Conservation (phyloP, 2,888 invertebrate genomes). For the Dryobota labecula region DNA sequence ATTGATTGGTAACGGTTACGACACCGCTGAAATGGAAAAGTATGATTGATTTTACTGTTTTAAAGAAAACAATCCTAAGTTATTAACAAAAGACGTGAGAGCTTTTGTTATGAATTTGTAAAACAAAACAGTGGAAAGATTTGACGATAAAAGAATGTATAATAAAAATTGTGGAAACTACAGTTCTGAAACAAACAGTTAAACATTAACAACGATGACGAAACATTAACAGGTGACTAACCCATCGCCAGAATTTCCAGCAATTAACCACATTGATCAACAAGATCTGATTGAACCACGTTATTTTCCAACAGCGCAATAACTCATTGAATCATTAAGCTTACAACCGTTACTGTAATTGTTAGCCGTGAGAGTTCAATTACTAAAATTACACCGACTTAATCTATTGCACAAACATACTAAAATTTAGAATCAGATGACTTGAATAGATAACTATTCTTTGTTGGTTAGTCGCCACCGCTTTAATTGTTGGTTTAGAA, state of each 20-base stretch:
- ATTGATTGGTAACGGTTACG: constrained; percentile 75
- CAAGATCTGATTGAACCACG: constrained; percentile 62
- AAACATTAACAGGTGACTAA: constrained; percentile 40
- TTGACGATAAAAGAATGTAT: neutral
- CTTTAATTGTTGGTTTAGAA: constrained; percentile 74
- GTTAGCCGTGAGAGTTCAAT: constrained; percentile 78
- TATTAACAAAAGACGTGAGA: constrained; percentile 1
- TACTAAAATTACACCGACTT: constrained; percentile 76
- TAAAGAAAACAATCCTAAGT: constrained; percentile 26
- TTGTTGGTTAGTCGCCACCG: constrained; percentile 73
- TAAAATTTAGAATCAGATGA: constrained; percentile 70
- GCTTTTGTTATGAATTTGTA: constrained; percentile 2
- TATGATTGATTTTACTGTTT: constrained; percentile 59
- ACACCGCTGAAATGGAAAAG: constrained; percentile 58
- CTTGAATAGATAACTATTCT: constrained; percentile 76
- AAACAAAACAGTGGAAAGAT: constrained; percentile 4
- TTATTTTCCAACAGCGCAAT: constrained; percentile 68
- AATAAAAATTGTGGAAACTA: constrained; percentile 21
- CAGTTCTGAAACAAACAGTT: constrained; percentile 20
- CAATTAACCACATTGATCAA: constrained; percentile 52
- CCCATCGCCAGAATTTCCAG: constrained; percentile 40
- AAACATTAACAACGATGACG: constrained; percentile 37
- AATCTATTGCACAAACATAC: constrained; percentile 79
- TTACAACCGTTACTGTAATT: constrained; percentile 77
- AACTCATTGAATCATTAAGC: constrained; percentile 80